A percentile compares a stretch with the other conserved stretches of the same genome.
Conservation (phyloP, 1,140 invertebrate species). For the Lordiphosa clarofinis region DNA sequence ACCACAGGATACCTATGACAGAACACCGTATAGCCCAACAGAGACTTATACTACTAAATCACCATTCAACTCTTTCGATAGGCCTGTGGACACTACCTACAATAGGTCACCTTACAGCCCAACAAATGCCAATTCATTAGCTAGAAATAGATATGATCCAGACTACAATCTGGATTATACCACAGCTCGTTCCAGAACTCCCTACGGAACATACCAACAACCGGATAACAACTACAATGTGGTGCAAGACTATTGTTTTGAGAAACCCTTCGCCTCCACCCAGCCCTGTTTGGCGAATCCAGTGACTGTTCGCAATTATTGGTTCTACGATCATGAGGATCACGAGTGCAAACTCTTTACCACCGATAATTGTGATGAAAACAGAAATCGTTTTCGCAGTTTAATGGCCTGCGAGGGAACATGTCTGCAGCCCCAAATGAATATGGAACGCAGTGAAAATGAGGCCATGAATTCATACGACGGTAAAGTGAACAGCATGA, state of each 20-base stretch:
- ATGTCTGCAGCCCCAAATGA: conserved; percentile 45
- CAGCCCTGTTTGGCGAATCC: conserved; percentile 41
- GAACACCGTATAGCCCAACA: background rate
- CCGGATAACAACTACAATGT: conserved; percentile 43
- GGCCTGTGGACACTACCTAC: conserved; percentile 6
- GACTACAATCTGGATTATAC: too few relatives aligned
- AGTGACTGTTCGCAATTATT: conserved; percentile 54
- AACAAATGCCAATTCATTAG: conserved; percentile 2
- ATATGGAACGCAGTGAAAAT: conserved; percentile 35
- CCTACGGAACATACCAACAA: conserved; percentile 27
- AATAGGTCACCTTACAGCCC: conserved; percentile 16
- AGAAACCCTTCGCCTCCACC: conserved; percentile 50
- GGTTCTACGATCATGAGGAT: conserved; percentile 72
- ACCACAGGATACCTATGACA: conserved; percentile 12
- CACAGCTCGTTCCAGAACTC: too few relatives aligned
- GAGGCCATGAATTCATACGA: conserved; percentile 22
- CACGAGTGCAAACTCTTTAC: conserved; percentile 69
- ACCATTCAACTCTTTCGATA: conserved; percentile 5
- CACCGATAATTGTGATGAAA: conserved; percentile 68
- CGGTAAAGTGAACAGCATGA: background rate
- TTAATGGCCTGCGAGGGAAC: conserved; percentile 62
- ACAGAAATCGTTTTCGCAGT: conserved; percentile 60
- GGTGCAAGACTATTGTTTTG: conserved; percentile 61
- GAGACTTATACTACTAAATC: background rate
- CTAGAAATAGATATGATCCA: too few relatives aligned